Evolutionary conservation across 2,113 vertebrate genomes (phyloP).

Genomic region (Anarrhichthys ocellatus): DNA sequence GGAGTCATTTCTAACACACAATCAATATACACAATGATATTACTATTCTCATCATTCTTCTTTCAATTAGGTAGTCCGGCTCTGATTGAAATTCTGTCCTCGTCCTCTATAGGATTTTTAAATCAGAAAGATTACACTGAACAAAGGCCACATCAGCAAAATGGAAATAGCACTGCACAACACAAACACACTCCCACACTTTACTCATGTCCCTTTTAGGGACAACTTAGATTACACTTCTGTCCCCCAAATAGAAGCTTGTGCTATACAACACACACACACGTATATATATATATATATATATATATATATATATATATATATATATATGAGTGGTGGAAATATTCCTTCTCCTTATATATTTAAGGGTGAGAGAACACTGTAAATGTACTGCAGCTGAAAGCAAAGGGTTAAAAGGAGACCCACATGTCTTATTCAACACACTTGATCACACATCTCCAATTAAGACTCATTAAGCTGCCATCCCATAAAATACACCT

Average conservation of each 20-base stretch:
- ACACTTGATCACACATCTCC: conserved; percentile 47
- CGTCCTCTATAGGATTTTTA: neutral
- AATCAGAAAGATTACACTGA: conserved; percentile 27
- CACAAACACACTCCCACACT: neutral
- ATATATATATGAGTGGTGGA: neutral
- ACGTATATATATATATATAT: no score
- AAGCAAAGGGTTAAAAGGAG: conserved; percentile 15
- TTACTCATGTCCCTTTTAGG: neutral
- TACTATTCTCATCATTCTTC: conserved; percentile 31
- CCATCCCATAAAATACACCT: conserved; percentile 60
- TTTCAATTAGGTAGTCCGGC: conserved; percentile 13
- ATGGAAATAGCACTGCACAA: conserved; percentile 27
- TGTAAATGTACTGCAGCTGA: conserved; percentile 17
- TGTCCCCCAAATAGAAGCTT: neutral
- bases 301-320: no score
- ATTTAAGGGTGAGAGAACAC: neutral
- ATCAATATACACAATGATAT: conserved; percentile 9
- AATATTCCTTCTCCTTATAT: neutral
- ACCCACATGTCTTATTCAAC: conserved; percentile 11
- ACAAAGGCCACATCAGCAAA: conserved; percentile 50
- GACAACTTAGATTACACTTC: neutral
- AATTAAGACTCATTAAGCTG: conserved; percentile 65
- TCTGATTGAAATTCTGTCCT: conserved; percentile 39
- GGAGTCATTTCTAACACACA: conserved; percentile 6
- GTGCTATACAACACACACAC: neutral